These are phyloP conservation scores for Molanna angustata DNA, from an alignment of 2,888 invertebrate species.

Conservation along the genomic window DNA sequence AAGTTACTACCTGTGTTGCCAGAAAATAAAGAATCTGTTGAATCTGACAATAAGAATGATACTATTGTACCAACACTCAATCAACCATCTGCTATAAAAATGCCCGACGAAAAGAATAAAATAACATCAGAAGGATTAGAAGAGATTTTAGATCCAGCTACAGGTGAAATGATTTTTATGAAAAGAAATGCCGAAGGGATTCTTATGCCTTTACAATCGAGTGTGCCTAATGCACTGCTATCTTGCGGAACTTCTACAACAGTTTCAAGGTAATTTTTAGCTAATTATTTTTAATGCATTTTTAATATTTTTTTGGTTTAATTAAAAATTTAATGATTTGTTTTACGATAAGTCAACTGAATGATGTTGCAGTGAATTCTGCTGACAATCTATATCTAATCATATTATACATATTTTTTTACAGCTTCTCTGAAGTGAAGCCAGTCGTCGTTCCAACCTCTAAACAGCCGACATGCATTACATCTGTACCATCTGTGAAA, in stretches of 20 bases:
- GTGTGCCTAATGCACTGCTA: too few relatives aligned
- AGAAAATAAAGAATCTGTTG: constrained; percentile 2
- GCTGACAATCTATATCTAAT: too few relatives aligned
- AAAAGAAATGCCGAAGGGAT: constrained; percentile 26
- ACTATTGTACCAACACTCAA: not conserved
- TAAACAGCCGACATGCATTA: constrained; percentile 14
- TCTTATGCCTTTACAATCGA: constrained; percentile 38
- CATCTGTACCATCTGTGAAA: constrained; percentile 5
- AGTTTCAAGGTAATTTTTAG: not conserved
- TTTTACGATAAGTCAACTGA: too few relatives aligned
- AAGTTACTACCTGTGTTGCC: not conserved
- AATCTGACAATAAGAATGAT: not conserved
- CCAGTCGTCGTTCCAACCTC: not conserved
- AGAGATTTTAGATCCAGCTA: constrained; percentile 32
- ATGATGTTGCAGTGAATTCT: too few relatives aligned
- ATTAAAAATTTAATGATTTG: too few relatives aligned
- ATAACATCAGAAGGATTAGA: constrained; percentile 20
- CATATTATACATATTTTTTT: too few relatives aligned
- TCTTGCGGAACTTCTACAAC: not conserved
- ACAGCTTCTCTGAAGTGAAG: too few relatives aligned
- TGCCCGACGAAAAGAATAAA: constrained; percentile 10
- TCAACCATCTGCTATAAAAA: not conserved
- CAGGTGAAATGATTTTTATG: constrained; percentile 30
- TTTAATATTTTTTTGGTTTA: too few relatives aligned
- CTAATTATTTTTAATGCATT: too few relatives aligned